These are phyloP conservation scores for Phrixothrix hirtus DNA, from an alignment of 2,888 invertebrate species.

Conservation along the genomic window DNA sequence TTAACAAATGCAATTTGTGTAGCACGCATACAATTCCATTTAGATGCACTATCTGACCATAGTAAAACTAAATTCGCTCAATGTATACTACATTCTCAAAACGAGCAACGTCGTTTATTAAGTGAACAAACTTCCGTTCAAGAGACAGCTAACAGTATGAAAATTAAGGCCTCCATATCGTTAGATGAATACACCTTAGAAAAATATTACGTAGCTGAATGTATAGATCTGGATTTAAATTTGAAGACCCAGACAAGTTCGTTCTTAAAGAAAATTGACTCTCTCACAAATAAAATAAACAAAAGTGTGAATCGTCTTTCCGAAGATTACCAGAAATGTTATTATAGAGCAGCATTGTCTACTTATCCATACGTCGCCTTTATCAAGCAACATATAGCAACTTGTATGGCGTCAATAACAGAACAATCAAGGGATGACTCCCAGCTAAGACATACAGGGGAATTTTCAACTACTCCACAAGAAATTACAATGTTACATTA, in stretches of 20 bases:
- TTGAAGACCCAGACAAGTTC: background rate
- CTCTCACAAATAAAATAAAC: background rate
- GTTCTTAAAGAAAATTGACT: background rate
- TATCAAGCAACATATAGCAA: background rate
- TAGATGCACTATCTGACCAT: background rate
- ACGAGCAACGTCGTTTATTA: background rate
- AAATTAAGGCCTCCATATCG: background rate
- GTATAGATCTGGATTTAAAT: background rate
- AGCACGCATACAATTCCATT: background rate
- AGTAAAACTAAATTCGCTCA: background rate
- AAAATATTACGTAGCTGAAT: background rate
- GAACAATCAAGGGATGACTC: too few relatives aligned
- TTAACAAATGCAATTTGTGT: background rate
- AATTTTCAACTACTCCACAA: too few relatives aligned
- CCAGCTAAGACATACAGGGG: too few relatives aligned
- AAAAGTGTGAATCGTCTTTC: background rate
- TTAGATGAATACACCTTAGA: background rate
- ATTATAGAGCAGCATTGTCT: background rate
- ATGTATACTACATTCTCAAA: background rate
- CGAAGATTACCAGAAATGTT: background rate
- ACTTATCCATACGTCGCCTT: background rate
- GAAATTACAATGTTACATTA: too few relatives aligned
- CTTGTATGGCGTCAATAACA: too few relatives aligned
- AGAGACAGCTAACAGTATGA: background rate
- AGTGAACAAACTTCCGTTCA: background rate